phyloP scores from a whole-genome alignment of 2,113 vertebrate species.

The Alexandromys fortis region DNA sequence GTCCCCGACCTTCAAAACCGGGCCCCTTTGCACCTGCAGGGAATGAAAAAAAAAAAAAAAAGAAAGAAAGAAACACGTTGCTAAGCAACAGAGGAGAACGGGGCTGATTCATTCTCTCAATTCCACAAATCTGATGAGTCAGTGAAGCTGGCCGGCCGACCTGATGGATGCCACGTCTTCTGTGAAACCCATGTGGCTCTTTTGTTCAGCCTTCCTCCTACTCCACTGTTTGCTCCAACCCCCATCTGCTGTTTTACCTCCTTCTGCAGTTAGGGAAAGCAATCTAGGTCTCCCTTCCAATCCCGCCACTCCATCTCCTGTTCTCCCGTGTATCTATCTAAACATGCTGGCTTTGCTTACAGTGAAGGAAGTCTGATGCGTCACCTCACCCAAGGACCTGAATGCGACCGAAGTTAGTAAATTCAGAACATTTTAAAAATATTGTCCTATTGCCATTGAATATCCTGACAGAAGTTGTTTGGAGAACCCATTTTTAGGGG shows the following conservation, averaged over 20 bases:
- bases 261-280: too few species aligned
- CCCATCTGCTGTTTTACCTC: not conserved
- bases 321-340: not conserved
- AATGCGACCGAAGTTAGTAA: not conserved
- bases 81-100: slow-evolving; percentile 11
- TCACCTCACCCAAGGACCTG: too few species aligned
- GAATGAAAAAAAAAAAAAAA: slow-evolving; percentile 35
- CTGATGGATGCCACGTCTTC: not conserved
- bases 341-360: not conserved
- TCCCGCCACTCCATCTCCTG: not conserved
- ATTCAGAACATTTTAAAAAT: not conserved
- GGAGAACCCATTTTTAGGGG: not conserved
- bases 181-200: rapidly evolving
- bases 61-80: slow-evolving; percentile 24
- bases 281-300: not conserved
- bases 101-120: not conserved
- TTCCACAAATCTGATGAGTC: not conserved
- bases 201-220: not conserved
- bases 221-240: not conserved
- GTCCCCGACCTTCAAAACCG: not conserved
- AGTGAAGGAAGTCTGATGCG: rapidly evolving
- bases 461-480: not conserved
- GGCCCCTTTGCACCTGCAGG: not conserved
- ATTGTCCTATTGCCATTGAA: not conserved
- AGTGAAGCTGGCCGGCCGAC: not conserved